Percentiles rank a stretch among this genome's conserved stretches.
phyloP scores from a whole-genome alignment of 2,797 vertebrate species.

The Cynodonichthys magdalenae region DNA sequence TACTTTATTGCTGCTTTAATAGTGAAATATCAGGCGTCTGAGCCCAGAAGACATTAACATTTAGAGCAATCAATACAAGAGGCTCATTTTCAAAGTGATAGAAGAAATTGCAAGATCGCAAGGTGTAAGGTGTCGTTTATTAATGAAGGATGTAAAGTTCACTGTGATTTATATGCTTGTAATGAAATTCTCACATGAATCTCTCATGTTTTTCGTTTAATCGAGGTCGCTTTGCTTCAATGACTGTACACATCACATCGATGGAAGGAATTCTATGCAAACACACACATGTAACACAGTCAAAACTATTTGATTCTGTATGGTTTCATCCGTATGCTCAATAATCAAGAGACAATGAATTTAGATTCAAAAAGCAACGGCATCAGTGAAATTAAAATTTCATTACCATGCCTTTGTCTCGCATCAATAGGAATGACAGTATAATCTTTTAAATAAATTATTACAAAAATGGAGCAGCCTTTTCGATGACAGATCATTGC shows the following conservation, averaged over 20 bases:
- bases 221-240: slow-evolving; percentile 28
- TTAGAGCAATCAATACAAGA: slow-evolving; percentile 82
- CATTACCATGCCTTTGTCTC: slow-evolving; percentile 74
- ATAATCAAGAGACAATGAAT: slow-evolving; percentile 45
- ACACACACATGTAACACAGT: slow-evolving; percentile 15
- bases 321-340: slow-evolving; percentile 44
- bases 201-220: slow-evolving; percentile 40
- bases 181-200: slow-evolving; percentile 30
- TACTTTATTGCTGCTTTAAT: slow-evolving; percentile 79
- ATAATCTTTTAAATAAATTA: slow-evolving; percentile 72
- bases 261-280: slow-evolving; percentile 17
- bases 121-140: slow-evolving; percentile 60
- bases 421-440: slow-evolving; percentile 68
- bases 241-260: slow-evolving; percentile 30
- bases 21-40: slow-evolving; percentile 77
- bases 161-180: slow-evolving; percentile 52
- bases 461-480: slow-evolving; percentile 50
- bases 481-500: slow-evolving; percentile 41
- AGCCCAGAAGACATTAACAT: slow-evolving; percentile 80
- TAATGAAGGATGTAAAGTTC: slow-evolving; percentile 61
- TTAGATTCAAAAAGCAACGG: slow-evolving; percentile 60
- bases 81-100: slow-evolving; percentile 66
- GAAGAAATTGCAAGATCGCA: slow-evolving; percentile 54
- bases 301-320: slow-evolving; percentile 20
- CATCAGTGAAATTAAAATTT: slow-evolving; percentile 64